These are phyloP conservation scores for Rutpela maculata DNA, from an alignment of 2,888 invertebrate genomes.

Conservation along the genomic window DNA sequence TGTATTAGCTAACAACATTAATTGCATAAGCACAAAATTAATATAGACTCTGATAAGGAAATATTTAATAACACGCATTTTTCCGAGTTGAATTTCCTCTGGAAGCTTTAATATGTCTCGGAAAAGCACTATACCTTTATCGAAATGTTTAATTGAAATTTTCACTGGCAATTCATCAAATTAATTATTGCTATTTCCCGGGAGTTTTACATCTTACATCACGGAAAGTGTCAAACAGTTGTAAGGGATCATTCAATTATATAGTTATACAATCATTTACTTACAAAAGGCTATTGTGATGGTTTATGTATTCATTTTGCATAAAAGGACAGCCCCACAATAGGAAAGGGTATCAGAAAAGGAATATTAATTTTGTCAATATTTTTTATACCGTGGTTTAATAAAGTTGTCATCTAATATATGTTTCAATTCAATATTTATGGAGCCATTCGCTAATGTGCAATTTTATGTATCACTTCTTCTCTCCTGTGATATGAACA, in stretches of 20 bases:
- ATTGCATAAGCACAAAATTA: background rate
- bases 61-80: background rate
- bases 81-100: background rate
- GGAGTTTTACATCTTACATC: slow-evolving; percentile 4
- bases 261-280: background rate
- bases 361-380: background rate
- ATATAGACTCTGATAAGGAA: background rate
- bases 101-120: background rate
- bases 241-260: background rate
- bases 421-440: too few species aligned
- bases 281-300: background rate
- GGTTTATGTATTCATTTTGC: background rate
- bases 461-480: too few species aligned
- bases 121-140: slow-evolving; percentile 2
- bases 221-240: background rate
- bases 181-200: background rate
- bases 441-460: too few species aligned
- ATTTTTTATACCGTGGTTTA: background rate
- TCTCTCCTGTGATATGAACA: too few species aligned
- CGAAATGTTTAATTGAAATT: background rate
- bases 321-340: background rate
- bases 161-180: slow-evolving; percentile 1
- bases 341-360: background rate
- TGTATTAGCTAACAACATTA: too few species aligned
- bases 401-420: too few species aligned